Percentiles rank a stretch among this genome's conserved stretches.
These are phyloP conservation scores for Brienomyrus longianalis DNA, from an alignment of 2,113 vertebrate genomes.

Conservation along the genomic window DNA sequence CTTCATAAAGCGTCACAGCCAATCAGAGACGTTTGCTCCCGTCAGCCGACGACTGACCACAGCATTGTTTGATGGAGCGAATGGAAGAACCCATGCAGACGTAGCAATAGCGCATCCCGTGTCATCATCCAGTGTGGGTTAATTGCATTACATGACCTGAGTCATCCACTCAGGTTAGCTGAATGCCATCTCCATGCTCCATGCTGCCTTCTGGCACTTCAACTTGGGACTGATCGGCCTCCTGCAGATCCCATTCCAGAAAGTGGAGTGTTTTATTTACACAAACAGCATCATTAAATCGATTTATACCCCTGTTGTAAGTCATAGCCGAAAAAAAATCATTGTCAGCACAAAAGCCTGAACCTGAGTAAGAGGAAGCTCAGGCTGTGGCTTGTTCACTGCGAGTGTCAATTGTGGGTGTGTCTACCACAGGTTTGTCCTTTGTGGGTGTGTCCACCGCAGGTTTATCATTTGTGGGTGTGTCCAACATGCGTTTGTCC, in stretches of 20 bases:
- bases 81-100: background rate
- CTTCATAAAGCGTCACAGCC: background rate
- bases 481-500: background rate
- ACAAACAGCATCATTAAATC: background rate
- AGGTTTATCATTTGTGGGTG: background rate
- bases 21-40: background rate
- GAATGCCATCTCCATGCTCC: background rate
- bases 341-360: background rate
- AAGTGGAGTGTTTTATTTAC: background rate
- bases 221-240: background rate
- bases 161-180: background rate
- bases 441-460: background rate
- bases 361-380: background rate
- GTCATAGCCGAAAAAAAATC: background rate
- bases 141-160: background rate
- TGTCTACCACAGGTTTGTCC: background rate
- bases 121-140: background rate
- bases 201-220: background rate
- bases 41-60: background rate
- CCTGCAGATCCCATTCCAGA: background rate
- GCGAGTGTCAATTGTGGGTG: background rate
- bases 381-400: background rate
- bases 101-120: background rate
- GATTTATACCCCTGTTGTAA: background rate
- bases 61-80: background rate